Evolutionary conservation across 2,797 vertebrate genomes (phyloP), one percentile per base, ranked within the genome.

Genomic region (Epinephelus malabaricus): DNA sequence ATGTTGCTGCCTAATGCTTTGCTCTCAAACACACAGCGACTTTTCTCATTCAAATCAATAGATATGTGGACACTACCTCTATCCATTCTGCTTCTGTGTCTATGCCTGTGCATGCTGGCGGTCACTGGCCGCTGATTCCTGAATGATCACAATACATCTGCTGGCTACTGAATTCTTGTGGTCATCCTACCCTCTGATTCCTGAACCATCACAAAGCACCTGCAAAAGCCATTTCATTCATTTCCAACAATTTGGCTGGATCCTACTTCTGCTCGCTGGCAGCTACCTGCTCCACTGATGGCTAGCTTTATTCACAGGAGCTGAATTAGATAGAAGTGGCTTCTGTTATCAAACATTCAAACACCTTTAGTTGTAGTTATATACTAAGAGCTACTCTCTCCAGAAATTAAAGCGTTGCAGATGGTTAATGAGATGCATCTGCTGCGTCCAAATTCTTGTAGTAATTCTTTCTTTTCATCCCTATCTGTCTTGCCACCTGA

Each of bases 71-170:
- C 45, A 47, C 34, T 11, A 40, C 23, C 34, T 76, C 62, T 30
- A 54, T 65, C 58, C 15, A 30, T 21, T 68, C 53, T 55, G 60
- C 27, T 43, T 72, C 50, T 61, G 51, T 76, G 56, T 68, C 56
- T 30, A 10, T 46, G 73, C 62, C 64, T 46, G 25, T 60, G 74
- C 45, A 56, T 50, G 70, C 53, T 78, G 66, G 77, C 74, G 4
- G 77, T 73, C 83, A 69, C 78, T 49, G 53, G 62, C 82, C 67
- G 62, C 77, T 76, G 76, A 80, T 70, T 77, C 76, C 74, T 79
- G 74, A 82, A 53, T 74, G 79, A 80, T 78, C 81, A 71, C 72
- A 34, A 86, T 79, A 75, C 47, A 86, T 84, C 73, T 83, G 76
- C 79, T 54, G 78, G 78, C 77, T 59, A 47, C 69, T 67, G 54